A percentile compares a stretch with the other conserved stretches of the same genome.
Evolutionary conservation across 1,140 invertebrate species (phyloP).

Genomic region (Heliconius eleuchia): DNA sequence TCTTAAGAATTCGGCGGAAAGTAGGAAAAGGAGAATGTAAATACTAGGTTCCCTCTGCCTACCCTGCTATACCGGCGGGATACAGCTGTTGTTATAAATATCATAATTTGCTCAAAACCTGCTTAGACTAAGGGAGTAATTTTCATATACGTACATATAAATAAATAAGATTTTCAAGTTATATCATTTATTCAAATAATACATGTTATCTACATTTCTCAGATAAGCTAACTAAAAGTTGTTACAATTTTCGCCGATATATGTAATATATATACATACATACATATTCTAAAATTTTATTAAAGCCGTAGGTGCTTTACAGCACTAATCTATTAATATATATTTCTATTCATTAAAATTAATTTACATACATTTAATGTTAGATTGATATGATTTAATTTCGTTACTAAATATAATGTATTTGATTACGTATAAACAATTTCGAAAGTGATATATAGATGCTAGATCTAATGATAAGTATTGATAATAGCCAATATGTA

Average conservation of each 20-base stretch:
- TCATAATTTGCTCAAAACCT: slow-evolving; percentile 32
- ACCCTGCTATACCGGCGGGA: too few relatives aligned
- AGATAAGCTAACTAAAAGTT: slow-evolving; percentile 35
- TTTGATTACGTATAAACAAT: slow-evolving; percentile 24
- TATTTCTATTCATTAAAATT: slow-evolving; percentile 32
- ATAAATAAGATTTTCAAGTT: slow-evolving; percentile 41
- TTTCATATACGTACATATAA: slow-evolving; percentile 7
- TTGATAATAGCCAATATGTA: slow-evolving; percentile 4
- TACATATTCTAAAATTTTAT: slow-evolving; percentile 39
- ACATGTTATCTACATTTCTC: slow-evolving; percentile 38
- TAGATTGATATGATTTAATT: slow-evolving; percentile 56
- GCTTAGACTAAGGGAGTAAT: slow-evolving; percentile 22
- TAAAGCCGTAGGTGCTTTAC: slow-evolving; percentile 58
- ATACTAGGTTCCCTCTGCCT: too few relatives aligned
- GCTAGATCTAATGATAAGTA: background rate
- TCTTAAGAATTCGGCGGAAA: too few relatives aligned
- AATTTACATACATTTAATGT: slow-evolving; percentile 39
- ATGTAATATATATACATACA: slow-evolving; percentile 16
- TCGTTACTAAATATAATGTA: slow-evolving; percentile 22
- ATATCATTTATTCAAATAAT: slow-evolving; percentile 57
- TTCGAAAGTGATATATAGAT: slow-evolving; percentile 7
- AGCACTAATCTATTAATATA: slow-evolving; percentile 33
- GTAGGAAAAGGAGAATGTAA: too few relatives aligned
- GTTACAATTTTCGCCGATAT: slow-evolving; percentile 37
- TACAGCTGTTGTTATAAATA: slow-evolving; percentile 24